These are phyloP conservation scores for Penaeus japonicus DNA, from an alignment of 1,140 invertebrate species.

Conservation along the genomic window DNA sequence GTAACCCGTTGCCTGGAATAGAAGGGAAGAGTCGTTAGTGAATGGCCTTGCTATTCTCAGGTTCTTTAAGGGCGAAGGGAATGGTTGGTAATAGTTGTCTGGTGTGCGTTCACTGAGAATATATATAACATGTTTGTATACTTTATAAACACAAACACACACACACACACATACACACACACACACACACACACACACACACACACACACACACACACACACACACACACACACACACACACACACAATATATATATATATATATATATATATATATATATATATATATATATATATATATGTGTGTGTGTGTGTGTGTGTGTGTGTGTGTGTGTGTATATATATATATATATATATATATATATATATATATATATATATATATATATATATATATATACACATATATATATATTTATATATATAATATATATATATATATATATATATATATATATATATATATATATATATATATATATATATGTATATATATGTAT, in stretches of 20 bases:
- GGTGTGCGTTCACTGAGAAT: too few relatives aligned
- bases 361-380: slow-evolving; percentile 15
- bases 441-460: neutral
- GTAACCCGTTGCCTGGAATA: slow-evolving; percentile 84
- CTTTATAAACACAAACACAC: too few relatives aligned
- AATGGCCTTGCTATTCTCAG: neutral
- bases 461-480: slow-evolving; percentile 16
- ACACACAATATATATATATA: slow-evolving; percentile 32
- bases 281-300: slow-evolving; percentile 36
- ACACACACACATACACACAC: too few relatives aligned
- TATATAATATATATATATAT: neutral
- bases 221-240: neutral
- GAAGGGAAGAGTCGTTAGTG: slow-evolving; percentile 60
- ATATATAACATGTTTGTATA: too few relatives aligned
- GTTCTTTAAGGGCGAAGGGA: neutral
- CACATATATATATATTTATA: slow-evolving; percentile 24
- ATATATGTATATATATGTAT: slow-evolving; percentile 14
- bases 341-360: slow-evolving; percentile 10
- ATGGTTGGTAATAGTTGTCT: too few relatives aligned
- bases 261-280: slow-evolving; percentile 21
- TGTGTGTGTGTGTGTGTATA: neutral
- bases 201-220: neutral
- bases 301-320: slow-evolving; percentile 26
- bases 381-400: slow-evolving; percentile 29
- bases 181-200: too few relatives aligned